A percentile compares a stretch with the other conserved stretches of the same genome.
phyloP scores from a whole-genome alignment of 2,113 vertebrate species.

The Phyllopteryx taeniolatus region DNA sequence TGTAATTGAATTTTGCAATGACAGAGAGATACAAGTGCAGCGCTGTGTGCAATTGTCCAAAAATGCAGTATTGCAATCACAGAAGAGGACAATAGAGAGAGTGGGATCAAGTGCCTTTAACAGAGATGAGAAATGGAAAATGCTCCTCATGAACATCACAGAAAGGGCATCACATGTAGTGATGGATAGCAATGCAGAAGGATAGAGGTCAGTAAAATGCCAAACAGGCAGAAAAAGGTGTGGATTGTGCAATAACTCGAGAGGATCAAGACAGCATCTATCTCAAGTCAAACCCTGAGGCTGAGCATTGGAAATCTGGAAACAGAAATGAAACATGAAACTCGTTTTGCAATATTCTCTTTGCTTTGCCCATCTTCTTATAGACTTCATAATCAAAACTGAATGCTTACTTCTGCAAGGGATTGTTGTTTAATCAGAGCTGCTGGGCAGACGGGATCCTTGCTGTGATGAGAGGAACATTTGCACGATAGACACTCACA shows the following conservation, averaged over 20 bases:
- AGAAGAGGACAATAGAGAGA: conserved; percentile 20
- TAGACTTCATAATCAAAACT: not conserved
- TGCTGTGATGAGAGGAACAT: not conserved
- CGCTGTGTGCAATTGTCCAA: conserved; percentile 31
- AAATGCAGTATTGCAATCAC: conserved; percentile 49
- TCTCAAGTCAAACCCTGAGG: conserved; percentile 40
- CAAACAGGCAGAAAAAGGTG: conserved; percentile 17
- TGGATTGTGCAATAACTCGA: conserved; percentile 44
- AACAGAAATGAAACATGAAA: conserved; percentile 45
- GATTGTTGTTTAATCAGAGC: conserved; percentile 27
- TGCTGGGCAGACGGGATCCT: conserved; percentile 3
- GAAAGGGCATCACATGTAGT: conserved; percentile 18
- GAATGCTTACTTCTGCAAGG: conserved; percentile 22
- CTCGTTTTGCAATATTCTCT: conserved; percentile 31
- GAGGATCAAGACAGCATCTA: conserved; percentile 41
- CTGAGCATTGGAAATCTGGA: conserved; percentile 22
- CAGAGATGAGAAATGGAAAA: conserved; percentile 47
- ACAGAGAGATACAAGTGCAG: conserved; percentile 32
- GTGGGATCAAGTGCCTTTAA: conserved; percentile 26
- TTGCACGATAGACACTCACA: not conserved
- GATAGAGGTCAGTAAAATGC: conserved; percentile 39
- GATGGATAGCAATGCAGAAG: conserved; percentile 52
- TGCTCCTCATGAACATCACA: conserved; percentile 43
- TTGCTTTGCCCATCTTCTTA: conserved; percentile 19
- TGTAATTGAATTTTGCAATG: conserved; percentile 57